Base-by-base conservation (phyloP, 2,888 invertebrate genomes). In the Lasioglossum zephyrum region DNA sequence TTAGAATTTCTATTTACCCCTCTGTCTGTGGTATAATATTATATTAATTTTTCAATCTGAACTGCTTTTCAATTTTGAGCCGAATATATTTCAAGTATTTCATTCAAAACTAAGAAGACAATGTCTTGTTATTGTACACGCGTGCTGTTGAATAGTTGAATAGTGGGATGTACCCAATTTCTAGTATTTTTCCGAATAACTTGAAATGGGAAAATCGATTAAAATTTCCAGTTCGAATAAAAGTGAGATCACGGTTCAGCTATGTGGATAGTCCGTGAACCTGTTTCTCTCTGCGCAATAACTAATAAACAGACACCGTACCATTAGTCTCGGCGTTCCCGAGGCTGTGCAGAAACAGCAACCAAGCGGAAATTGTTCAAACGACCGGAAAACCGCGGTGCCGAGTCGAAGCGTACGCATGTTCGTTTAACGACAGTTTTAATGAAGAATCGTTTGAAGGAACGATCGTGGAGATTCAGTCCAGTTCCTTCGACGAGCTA, bases 311-410 rank as follows among this genome's bases (percentile, higher is more conserved):
- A 13, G 36, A 36, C 73, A 22, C 2, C 22, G 9, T 53, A 36
- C 22, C 22, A 73, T 74, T 36, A 47, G 47, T 36, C 57, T 36
- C 36, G 39, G 39, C 74, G 39, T 57, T 16, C 31, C 44, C 63
- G 36, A 53, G 73, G 49, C 36, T 39, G 36, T 13, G 26, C 36
- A 70, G 69, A 41, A 69, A 22, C 53, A 70, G 77, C 69, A 77
- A 39, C 77, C 53, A 26, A 41, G 69, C 77, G 77, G 77, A 70
- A 77, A 70, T 49, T 39, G 70, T 70, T 77, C 69, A 53, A 77
- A 69, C 77, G 49, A 77, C 77, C 70, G 77, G 77, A 77, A 77
- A 77, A 77, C 53, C 39, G 70, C 69, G 22, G 69, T 47, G 47
- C 69, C 47, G 49, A 70, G 41, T 53, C 53, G 26, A 77, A 70